Percentiles rank a stretch among this genome's conserved stretches.
These are phyloP conservation scores for Poecilia gillii DNA, from an alignment of 2,797 vertebrate species.

Conservation along the genomic window DNA sequence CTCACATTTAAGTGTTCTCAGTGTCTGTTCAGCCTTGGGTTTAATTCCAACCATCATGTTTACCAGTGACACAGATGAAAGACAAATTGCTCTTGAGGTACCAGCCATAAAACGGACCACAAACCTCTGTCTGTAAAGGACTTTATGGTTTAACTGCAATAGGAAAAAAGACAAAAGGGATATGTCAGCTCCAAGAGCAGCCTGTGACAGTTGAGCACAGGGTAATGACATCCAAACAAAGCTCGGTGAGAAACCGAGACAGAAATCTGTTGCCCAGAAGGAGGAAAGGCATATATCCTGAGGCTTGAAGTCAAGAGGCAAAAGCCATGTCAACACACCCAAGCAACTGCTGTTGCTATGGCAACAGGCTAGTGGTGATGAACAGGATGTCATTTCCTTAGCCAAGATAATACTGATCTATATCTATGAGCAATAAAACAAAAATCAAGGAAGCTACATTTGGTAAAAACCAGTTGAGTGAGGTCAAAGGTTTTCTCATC, in stretches of 20 bases:
- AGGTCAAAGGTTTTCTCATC: conserved; percentile 14
- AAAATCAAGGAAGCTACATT: conserved; percentile 31
- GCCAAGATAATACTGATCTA: conserved; percentile 34
- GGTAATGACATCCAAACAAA: conserved; percentile 45
- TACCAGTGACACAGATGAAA: conserved; percentile 66
- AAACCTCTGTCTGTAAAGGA: conserved; percentile 35
- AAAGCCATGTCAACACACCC: conserved; percentile 33
- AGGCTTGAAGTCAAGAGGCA: conserved; percentile 39
- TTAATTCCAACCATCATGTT: conserved; percentile 62
- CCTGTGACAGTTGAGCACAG: conserved; percentile 59
- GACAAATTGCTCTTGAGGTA: conserved; percentile 58
- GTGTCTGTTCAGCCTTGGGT: conserved; percentile 62
- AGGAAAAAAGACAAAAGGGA: conserved; percentile 41
- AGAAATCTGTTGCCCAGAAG: conserved; percentile 27
- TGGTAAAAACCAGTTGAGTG: conserved; percentile 45
- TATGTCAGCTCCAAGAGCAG: conserved; percentile 47
- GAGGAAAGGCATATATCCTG: conserved; percentile 18
- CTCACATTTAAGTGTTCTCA: conserved; percentile 66
- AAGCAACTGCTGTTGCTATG: conserved; percentile 50
- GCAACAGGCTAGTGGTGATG: conserved; percentile 52
- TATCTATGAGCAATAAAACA: conserved; percentile 12
- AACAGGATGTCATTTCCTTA: conserved; percentile 37
- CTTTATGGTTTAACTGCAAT: conserved; percentile 61
- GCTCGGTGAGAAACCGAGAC: conserved; percentile 28
- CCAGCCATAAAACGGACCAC: conserved; percentile 17